These are phyloP conservation scores for Ceratotherium simum DNA, from an alignment of 2,113 vertebrate species.

Conservation along the genomic window DNA sequence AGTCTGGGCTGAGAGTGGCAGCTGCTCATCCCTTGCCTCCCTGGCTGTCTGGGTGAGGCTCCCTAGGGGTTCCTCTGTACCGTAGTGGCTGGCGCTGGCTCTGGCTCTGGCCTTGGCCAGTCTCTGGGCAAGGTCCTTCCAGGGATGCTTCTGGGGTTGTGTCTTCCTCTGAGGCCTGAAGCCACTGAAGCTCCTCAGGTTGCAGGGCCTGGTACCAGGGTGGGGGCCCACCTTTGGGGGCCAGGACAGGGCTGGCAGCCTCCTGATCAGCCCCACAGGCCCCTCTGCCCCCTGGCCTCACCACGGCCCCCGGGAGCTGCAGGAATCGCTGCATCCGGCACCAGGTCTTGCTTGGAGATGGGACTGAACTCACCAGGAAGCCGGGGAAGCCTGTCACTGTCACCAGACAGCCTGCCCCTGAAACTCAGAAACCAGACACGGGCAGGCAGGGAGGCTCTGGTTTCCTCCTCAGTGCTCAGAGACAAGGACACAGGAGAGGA, in stretches of 20 bases:
- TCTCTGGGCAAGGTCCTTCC: constrained; percentile 82
- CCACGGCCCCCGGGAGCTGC: constrained; percentile 90
- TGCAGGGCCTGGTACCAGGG: constrained; percentile 94
- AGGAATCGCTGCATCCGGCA: constrained; percentile 93
- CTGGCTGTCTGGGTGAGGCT: no score
- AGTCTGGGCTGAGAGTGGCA: neutral
- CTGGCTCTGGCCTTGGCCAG: constrained; percentile 78
- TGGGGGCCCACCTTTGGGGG: constrained; percentile 87
- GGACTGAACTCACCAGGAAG: neutral
- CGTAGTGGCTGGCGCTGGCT: constrained; percentile 88
- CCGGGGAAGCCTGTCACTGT: neutral
- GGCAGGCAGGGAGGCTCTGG: constrained; percentile 64
- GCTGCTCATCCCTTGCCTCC: neutral
- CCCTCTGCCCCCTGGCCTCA: constrained; percentile 70
- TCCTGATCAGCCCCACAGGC: constrained; percentile 87
- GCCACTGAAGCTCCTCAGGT: constrained; percentile 92
- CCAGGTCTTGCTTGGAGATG: neutral
- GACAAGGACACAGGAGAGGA: neutral
- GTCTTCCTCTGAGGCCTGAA: constrained; percentile 83
- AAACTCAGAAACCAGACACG: constrained; percentile 86
- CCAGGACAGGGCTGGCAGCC: constrained; percentile 92
- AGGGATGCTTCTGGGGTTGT: constrained; percentile 77
- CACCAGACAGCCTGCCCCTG: neutral
- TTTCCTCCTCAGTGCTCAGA: constrained; percentile 48
- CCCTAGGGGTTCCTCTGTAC: constrained; percentile 84